A percentile compares a stretch with the other conserved stretches of the same genome.
Conservation (phyloP, 2,113 vertebrate species). For the Athene noctua region DNA sequence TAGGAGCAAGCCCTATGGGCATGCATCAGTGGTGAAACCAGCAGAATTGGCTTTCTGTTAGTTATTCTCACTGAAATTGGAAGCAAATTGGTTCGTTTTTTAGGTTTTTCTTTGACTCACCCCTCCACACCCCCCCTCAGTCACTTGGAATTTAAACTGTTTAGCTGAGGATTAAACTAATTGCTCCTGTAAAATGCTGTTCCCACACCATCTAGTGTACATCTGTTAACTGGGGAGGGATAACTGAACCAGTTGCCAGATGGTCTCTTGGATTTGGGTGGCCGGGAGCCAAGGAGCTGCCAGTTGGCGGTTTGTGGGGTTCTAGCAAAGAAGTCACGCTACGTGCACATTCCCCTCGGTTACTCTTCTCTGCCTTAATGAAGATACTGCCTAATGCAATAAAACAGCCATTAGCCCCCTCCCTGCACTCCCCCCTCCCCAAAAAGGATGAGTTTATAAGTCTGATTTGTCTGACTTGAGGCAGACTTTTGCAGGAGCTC, state of each 20-base stretch:
- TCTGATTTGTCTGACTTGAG: constrained; percentile 11
- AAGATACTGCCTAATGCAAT: constrained; percentile 49
- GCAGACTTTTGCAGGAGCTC: not conserved
- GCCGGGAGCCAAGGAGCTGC: constrained; percentile 55
- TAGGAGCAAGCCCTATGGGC: not conserved
- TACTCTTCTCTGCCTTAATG: constrained; percentile 32
- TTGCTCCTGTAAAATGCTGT: constrained; percentile 54
- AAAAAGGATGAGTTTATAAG: not conserved
- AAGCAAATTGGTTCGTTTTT: not conserved
- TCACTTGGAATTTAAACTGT: constrained; percentile 59
- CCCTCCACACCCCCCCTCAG: not conserved
- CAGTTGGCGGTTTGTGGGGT: constrained; percentile 59
- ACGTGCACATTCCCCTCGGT: not conserved
- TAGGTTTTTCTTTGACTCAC: not conserved
- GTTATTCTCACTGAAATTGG: constrained; percentile 14
- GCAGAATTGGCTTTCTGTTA: not conserved
- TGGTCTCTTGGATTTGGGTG: constrained; percentile 68
- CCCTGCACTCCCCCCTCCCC: not conserved
- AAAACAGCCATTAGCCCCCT: not conserved
- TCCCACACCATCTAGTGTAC: constrained; percentile 49
- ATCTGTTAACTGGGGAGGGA: constrained; percentile 54
- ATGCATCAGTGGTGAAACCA: fast-evolving
- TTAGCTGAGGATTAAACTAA: constrained; percentile 67
- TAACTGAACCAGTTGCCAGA: constrained; percentile 61
- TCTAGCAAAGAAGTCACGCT: constrained; percentile 46